Evolutionary conservation across 2,888 invertebrate genomes (phyloP).

Genomic region (Dysmachus trigonus): DNA sequence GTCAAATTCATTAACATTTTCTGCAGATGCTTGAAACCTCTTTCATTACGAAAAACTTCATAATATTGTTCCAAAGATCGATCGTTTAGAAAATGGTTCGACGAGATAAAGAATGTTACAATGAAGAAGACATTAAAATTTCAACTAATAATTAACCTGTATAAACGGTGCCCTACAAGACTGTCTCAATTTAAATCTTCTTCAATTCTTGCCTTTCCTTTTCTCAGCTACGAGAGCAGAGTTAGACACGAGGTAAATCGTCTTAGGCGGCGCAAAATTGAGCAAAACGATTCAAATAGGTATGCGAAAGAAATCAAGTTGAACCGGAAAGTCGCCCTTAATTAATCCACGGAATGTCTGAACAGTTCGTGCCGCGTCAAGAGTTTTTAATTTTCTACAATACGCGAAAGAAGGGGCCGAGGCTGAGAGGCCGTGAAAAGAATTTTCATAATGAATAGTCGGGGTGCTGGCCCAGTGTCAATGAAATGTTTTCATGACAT

Average conservation of each 20-base stretch:
- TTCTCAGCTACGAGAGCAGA: neutral
- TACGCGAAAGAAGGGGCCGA: neutral
- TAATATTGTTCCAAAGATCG: neutral
- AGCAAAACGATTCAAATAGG: neutral
- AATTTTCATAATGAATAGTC: constrained; percentile 10
- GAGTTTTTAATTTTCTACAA: constrained; percentile 13
- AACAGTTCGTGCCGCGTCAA: neutral
- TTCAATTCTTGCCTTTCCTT: neutral
- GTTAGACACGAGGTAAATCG: neutral
- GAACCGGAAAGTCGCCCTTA: neutral
- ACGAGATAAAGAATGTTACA: neutral
- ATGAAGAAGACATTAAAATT: neutral
- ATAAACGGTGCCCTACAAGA: neutral
- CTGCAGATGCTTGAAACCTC: too few species aligned
- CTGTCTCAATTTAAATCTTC: neutral
- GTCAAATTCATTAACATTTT: neutral
- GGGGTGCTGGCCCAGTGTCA: constrained; percentile 3
- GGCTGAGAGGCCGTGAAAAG: constrained; percentile 5
- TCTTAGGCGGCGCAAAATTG: neutral
- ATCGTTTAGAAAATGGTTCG: neutral
- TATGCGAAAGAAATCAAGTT: neutral
- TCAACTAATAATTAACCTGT: neutral
- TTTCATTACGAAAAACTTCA: neutral
- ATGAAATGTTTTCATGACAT: constrained; percentile 14
- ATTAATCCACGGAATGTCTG: constrained; percentile 10